Evolutionary conservation across 2,888 invertebrate genomes (phyloP), one percentile per base, ranked within the genome.

Genomic region (Agriopis marginaria): DNA sequence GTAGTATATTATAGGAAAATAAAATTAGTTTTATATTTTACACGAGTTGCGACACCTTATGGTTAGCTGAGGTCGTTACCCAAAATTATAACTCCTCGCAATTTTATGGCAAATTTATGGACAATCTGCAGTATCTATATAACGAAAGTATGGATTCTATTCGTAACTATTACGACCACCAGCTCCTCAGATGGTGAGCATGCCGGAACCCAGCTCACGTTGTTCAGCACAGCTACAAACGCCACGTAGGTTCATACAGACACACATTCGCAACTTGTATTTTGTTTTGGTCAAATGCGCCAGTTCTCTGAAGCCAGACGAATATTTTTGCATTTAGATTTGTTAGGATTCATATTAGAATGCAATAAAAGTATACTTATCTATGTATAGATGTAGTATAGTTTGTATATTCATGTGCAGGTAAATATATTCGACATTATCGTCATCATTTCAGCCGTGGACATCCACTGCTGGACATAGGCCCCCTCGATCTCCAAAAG

Each of bases 271-370:
- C 63, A 50, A 50, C 56, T 70, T 55, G 70, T 72, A 73, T 73
- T 70, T 67, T 66, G 55, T 68, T 76, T 73, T 76, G 75, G 75
- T 70, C 62, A 74, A 72, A 74, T 73, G 75, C 71, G 65, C 55
- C 49, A 23, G 69, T 68, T 71, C 74, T 59, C 11, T 53, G 72
- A 63, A 64, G 54, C 69, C 64, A 58, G 49, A 58, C 70, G 75
- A 75, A 75, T 75, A 70, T 69, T 61, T 75, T 75, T 73, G 73
- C 75, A 75, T 75, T 72, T 67, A 62, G 17, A 68, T 71, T 47
- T 44, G 55, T 59, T 68, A 49, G 56, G 54, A 12, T 63, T 63
- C 55, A 54, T 65, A 60, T 69, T 65, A 51, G 65, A 69, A 69
- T 69, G 65, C 45, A 69, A 69, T 65, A 59, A 53, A 47, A 23